Conservation (phyloP, 1,140 invertebrate species). For the Diorhabda sublineata region DNA sequence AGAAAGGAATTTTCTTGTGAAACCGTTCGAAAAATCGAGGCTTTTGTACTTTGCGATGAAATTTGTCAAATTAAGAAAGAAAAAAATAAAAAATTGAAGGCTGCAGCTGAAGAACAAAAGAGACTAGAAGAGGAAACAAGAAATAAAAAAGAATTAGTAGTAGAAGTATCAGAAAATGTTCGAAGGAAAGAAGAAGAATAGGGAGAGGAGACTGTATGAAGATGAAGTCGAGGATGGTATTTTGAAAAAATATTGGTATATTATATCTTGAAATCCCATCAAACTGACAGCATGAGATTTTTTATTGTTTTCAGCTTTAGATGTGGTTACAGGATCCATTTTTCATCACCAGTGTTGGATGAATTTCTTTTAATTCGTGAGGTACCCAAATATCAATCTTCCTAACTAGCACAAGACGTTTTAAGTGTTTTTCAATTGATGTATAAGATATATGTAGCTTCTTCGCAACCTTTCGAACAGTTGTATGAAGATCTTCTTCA, state of each 20-base stretch:
- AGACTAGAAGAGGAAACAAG: constrained; percentile 58
- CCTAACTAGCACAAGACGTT: too few species aligned
- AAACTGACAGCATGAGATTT: too few species aligned
- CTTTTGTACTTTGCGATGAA: constrained; percentile 58
- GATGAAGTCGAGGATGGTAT: constrained; percentile 44
- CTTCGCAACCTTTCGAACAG: too few species aligned
- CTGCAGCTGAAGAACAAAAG: constrained; percentile 53
- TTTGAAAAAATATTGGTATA: constrained; percentile 46
- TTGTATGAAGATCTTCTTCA: too few species aligned
- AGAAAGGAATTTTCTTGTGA: constrained; percentile 75
- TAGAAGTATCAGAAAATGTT: constrained; percentile 71
- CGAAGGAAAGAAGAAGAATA: constrained; percentile 54
- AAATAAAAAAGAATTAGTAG: constrained; percentile 65
- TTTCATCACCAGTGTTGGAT: too few species aligned
- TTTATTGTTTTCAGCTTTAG: too few species aligned
- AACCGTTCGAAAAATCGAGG: constrained; percentile 52
- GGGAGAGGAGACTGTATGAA: constrained; percentile 46
- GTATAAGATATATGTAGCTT: too few species aligned
- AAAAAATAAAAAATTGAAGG: constrained; percentile 51
- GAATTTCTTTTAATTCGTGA: too few species aligned
- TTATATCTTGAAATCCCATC: neutral
- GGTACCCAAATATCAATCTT: too few species aligned
- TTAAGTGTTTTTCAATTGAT: too few species aligned
- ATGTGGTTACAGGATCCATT: too few species aligned
- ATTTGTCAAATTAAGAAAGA: constrained; percentile 56